Conservation (phyloP, 2,113 vertebrate species). For the Microtus oregoni region DNA sequence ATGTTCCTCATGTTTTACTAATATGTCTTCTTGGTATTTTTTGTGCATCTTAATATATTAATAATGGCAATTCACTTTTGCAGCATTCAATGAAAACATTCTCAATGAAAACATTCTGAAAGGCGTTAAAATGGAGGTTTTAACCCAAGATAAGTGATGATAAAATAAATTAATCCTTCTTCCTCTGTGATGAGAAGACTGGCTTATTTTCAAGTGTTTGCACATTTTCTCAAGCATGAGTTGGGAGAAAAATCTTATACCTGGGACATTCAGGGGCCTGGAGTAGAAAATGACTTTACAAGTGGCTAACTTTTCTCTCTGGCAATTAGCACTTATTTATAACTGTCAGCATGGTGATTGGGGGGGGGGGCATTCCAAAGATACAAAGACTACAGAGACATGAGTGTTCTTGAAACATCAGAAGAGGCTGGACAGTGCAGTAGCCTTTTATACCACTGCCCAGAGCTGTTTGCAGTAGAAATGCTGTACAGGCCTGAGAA, state of each 20-base stretch:
- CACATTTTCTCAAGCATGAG: neutral
- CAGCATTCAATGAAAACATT: conserved; percentile 13
- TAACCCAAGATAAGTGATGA: neutral
- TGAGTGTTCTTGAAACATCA: neutral
- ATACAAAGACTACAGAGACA: neutral
- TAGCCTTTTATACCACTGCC: neutral
- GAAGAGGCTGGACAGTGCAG: neutral
- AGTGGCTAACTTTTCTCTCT: neutral
- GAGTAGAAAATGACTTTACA: conserved; percentile 6
- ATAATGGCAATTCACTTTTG: neutral
- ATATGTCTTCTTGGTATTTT: neutral
- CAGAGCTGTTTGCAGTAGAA: neutral
- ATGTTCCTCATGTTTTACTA: conserved; percentile 43
- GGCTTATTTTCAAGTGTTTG: conserved; percentile 20
- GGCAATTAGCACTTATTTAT: conserved; percentile 13
- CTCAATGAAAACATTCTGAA: neutral
- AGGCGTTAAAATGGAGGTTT: neutral
- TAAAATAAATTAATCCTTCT: conserved; percentile 25
- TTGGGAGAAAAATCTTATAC: neutral
- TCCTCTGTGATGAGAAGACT: neutral
- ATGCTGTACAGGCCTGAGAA: neutral
- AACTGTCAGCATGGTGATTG: neutral
- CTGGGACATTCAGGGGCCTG: neutral
- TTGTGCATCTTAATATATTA: neutral
- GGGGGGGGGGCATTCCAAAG: neutral